Evolutionary conservation across 1,140 invertebrate genomes (phyloP).

Genomic region (Matsumurasca onukii): DNA sequence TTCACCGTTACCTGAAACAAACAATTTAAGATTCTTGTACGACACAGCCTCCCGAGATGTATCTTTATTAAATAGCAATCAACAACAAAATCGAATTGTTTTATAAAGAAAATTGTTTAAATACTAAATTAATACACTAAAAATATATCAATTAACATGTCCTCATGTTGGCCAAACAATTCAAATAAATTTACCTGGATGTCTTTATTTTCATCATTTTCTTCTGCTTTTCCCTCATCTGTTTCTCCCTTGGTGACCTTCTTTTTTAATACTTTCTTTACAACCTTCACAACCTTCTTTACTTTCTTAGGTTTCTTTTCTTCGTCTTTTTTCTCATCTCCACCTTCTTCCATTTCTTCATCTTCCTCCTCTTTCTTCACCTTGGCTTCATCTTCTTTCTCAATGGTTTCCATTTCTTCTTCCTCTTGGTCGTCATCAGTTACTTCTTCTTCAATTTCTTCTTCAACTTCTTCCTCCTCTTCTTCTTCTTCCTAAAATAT

Average conservation of each 20-base stretch:
- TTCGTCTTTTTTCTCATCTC: conserved; percentile 26
- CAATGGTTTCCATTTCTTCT: conserved; percentile 28
- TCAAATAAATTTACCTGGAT: conserved; percentile 22
- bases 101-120: too few relatives aligned
- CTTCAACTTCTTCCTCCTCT: conserved; percentile 22
- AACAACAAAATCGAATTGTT: too few relatives aligned
- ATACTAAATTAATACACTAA: background rate
- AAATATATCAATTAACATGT: background rate
- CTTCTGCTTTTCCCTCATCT: conserved; percentile 24
- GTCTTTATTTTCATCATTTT: conserved; percentile 25
- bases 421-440: conserved; percentile 31
- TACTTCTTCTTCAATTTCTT: conserved; percentile 33
- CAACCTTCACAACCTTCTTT: conserved; percentile 29
- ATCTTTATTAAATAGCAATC: too few relatives aligned
- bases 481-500: conserved; percentile 16
- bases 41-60: too few relatives aligned
- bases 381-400: conserved; percentile 27
- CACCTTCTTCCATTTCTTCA: conserved; percentile 23
- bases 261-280: conserved; percentile 17
- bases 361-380: conserved; percentile 27
- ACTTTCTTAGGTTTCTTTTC: conserved; percentile 24
- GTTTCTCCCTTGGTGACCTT: conserved; percentile 26
- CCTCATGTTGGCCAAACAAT: too few relatives aligned
- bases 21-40: too few relatives aligned
- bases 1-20: conserved; percentile 29